Evolutionary conservation across 2,113 vertebrate genomes (phyloP), one percentile per base, ranked within the genome.

Genomic region (Girardinichthys multiradiatus): DNA sequence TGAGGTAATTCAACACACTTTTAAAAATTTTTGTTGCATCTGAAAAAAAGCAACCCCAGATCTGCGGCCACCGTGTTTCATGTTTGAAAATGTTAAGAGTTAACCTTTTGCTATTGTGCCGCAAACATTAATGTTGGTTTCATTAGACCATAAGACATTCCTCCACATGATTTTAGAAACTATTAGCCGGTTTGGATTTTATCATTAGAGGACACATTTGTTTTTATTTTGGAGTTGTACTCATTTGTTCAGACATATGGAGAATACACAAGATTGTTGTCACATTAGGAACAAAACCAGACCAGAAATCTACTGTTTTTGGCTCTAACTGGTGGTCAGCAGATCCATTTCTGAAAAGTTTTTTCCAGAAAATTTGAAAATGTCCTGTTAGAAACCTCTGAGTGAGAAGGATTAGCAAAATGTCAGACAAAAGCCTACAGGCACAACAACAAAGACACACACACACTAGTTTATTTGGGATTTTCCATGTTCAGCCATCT

Each of bases 381-480:
- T n/a, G 2, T 24, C n/a, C 48, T 21, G 1, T n/a, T 17, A 37
- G 29, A 58, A 63, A 77, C 12, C 58, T 58, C 15, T 65, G 28
- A 82, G 48, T 29, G 72, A 33, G 29, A 71, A 30, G 67, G 77
- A 60, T 70, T 27, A 83, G 79, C 42, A 64, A 84, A 76, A 67
- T 65, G 74, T 42, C 10, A 48, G 59, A 26, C 28, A 60, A 17
- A 14, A 30, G 28, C 65, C 13, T 26, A 64, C 48, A 39, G 21
- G 3, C 29, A 61, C 30, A 29, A 45, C 64, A 54, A 78, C 60
- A 48, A 37, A 27, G n/a, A 64, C 21, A 33, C 27, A 37, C n/a
- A 74, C 26, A 72, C 64, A 54, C 45, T 60, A 31, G 62, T 39
- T 86, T 77, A 77, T 79, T 80, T 86, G 80, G 81, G 79, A 81